Percentiles rank a stretch among this genome's conserved stretches.
Conservation (phyloP, 2,113 vertebrate species). For the Tautogolabrus adspersus region DNA sequence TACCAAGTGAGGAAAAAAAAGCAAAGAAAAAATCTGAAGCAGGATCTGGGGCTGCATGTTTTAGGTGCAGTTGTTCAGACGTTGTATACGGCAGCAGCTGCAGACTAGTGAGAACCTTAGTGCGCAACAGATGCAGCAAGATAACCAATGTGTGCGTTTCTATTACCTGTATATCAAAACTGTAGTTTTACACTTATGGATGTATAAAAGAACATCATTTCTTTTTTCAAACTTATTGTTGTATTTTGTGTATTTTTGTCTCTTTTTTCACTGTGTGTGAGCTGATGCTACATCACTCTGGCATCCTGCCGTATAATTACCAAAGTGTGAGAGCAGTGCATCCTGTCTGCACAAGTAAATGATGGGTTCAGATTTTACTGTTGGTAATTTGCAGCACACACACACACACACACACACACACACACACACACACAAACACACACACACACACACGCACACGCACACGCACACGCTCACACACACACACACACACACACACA, state of each 20-base stretch:
- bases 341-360: constrained; percentile 37
- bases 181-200: constrained; percentile 3
- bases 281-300: not conserved
- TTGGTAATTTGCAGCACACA: not conserved
- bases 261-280: not conserved
- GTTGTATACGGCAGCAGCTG: not conserved
- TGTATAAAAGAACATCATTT: not conserved
- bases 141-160: not conserved
- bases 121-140: too few species aligned
- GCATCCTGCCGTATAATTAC: constrained; percentile 49
- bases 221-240: not conserved
- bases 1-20: not conserved
- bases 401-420: constrained; percentile 2
- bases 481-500: not conserved
- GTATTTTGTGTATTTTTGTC: not conserved
- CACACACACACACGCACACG: not conserved
- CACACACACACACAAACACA: not conserved
- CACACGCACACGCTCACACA: too few species aligned
- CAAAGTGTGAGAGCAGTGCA: constrained; percentile 29
- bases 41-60: not conserved
- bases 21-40: not conserved
- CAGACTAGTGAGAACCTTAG: not conserved
- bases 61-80: not conserved
- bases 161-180: not conserved
- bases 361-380: constrained; percentile 44